These are phyloP conservation scores for Pterostichus madidus DNA, from an alignment of 2,888 invertebrate genomes.

Conservation along the genomic window DNA sequence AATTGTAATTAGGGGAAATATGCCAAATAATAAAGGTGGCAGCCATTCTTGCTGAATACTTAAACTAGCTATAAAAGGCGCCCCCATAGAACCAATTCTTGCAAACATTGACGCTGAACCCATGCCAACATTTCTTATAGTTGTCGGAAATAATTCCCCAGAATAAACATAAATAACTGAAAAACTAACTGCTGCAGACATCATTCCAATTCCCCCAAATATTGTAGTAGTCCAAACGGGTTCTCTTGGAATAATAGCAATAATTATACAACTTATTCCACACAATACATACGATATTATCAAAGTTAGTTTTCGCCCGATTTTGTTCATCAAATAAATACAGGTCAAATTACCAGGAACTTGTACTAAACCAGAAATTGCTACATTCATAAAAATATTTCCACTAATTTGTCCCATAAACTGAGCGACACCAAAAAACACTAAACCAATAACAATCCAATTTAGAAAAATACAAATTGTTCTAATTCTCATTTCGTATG, in stretches of 20 bases:
- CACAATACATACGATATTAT: slow-evolving; percentile 83
- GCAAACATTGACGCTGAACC: slow-evolving; percentile 92
- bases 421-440: slow-evolving; percentile 92
- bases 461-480: slow-evolving; percentile 87
- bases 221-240: slow-evolving; percentile 79
- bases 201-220: slow-evolving; percentile 83
- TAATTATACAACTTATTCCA: slow-evolving; percentile 81
- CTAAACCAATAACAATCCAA: slow-evolving; percentile 92
- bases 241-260: slow-evolving; percentile 81
- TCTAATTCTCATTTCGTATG: slow-evolving; percentile 84
- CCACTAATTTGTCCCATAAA: slow-evolving; percentile 90
- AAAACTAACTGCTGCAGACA: slow-evolving; percentile 90
- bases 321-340: slow-evolving; percentile 77
- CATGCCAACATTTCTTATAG: slow-evolving; percentile 91
- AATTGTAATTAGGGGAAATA: slow-evolving; percentile 82
- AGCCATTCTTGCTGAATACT: slow-evolving; percentile 79
- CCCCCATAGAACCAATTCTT: slow-evolving; percentile 90
- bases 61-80: slow-evolving; percentile 85
- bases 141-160: slow-evolving; percentile 93
- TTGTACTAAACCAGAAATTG: slow-evolving; percentile 87
- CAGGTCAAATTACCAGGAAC: slow-evolving; percentile 80
- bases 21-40: slow-evolving; percentile 87
- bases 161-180: slow-evolving; percentile 93
- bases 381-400: slow-evolving; percentile 90
- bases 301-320: slow-evolving; percentile 85